These are phyloP conservation scores for Aphelinus atriplicis DNA, from an alignment of 1,140 invertebrate genomes.

Conservation along the genomic window DNA sequence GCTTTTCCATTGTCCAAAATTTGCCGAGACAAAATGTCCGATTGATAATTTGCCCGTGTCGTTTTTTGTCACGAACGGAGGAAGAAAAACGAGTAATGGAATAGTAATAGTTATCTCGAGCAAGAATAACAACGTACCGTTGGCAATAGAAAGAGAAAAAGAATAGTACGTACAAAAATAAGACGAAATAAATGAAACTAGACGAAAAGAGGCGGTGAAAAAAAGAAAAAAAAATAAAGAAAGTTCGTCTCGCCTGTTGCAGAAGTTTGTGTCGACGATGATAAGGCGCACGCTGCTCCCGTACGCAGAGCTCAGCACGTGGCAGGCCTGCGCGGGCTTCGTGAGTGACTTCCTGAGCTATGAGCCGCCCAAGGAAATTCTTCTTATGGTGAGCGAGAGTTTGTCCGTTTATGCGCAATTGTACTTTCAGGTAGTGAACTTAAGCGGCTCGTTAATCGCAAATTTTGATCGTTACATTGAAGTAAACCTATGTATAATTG, in stretches of 20 bases:
- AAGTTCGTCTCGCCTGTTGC: conserved; percentile 32
- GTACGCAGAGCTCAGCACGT: conserved; percentile 70
- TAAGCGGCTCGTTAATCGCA: too few relatives aligned
- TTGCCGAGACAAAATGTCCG: too few relatives aligned
- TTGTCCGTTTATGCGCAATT: too few relatives aligned
- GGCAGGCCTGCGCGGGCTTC: conserved; percentile 71
- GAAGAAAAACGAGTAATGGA: neutral
- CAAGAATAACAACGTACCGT: neutral
- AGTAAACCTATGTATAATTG: too few relatives aligned
- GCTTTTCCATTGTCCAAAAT: too few relatives aligned
- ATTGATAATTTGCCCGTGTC: too few relatives aligned
- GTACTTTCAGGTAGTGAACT: too few relatives aligned
- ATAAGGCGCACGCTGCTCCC: conserved; percentile 72
- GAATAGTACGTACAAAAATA: conserved; percentile 25
- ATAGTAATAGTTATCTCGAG: conserved; percentile 12
- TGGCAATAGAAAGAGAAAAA: neutral
- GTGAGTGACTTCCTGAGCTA: conserved; percentile 73
- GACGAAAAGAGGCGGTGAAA: neutral
- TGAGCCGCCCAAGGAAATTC: conserved; percentile 68
- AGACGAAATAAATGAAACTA: neutral
- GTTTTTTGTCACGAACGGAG: neutral
- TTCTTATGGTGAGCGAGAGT: conserved; percentile 68
- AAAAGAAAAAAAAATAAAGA: neutral
- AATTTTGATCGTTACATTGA: too few relatives aligned
- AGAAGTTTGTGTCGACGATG: conserved; percentile 80